Conservation (phyloP, 2,113 vertebrate species). For the Mesoclemmys tuberculata region DNA sequence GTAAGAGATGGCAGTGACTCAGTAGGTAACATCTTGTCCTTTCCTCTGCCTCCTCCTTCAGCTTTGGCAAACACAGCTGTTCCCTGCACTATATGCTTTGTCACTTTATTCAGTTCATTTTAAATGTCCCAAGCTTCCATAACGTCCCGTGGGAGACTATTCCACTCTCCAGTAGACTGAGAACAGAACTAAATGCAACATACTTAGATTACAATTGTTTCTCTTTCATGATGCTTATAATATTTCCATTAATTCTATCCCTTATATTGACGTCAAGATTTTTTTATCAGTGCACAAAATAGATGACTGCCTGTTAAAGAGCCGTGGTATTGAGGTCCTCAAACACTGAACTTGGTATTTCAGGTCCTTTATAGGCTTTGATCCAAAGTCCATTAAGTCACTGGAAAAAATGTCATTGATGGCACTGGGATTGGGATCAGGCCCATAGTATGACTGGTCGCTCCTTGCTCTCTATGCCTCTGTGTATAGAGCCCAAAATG, state of each 20-base stretch:
- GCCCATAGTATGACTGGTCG: neutral
- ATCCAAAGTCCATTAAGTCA: neutral
- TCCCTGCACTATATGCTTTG: neutral
- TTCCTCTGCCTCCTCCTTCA: neutral
- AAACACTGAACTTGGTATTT: neutral
- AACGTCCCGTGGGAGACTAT: neutral
- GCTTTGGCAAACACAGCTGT: neutral
- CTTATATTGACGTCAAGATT: neutral
- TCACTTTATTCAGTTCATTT: neutral
- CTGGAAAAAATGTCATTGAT: neutral
- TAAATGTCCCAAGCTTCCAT: slow-evolving; percentile 23
- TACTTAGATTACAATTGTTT: neutral
- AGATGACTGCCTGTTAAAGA: slow-evolving; percentile 2
- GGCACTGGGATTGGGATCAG: neutral
- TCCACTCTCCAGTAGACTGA: neutral
- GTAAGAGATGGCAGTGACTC: neutral
- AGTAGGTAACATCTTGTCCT: neutral
- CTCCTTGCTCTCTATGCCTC: neutral
- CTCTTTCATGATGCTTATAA: neutral
- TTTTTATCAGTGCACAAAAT: neutral
- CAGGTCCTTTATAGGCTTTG: neutral
- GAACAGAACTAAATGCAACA: neutral
- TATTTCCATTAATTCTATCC: neutral
- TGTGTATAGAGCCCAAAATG: neutral
- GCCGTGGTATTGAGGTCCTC: neutral